Evolutionary conservation across 1,140 invertebrate genomes (phyloP).

Genomic region (Dryas iulia): DNA sequence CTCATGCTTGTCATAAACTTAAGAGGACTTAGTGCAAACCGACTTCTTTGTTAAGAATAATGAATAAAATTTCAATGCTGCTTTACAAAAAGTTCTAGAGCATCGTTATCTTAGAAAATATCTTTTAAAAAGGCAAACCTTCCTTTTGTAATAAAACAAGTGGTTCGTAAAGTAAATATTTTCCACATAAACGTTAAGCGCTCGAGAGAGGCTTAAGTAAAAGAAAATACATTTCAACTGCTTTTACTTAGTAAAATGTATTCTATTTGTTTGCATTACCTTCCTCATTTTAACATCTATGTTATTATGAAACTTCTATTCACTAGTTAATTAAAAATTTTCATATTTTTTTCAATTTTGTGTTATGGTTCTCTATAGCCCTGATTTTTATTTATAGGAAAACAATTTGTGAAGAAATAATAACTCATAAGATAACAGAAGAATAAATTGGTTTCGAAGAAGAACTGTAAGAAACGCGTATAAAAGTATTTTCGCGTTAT

Average conservation of each 20-base stretch:
- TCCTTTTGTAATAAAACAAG: background rate
- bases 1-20: background rate
- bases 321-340: too few species aligned
- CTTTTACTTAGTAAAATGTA: background rate
- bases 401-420: too few species aligned
- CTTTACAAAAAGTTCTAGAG: background rate
- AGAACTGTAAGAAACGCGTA: too few species aligned
- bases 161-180: background rate
- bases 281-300: background rate
- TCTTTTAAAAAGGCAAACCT: background rate
- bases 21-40: background rate
- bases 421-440: too few species aligned
- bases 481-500: too few species aligned
- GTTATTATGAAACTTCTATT: too few species aligned
- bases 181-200: background rate
- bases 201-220: background rate
- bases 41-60: background rate
- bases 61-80: background rate
- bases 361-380: too few species aligned
- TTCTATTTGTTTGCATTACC: background rate
- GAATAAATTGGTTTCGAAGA: too few species aligned
- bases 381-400: too few species aligned
- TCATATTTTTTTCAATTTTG: too few species aligned
- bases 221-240: background rate
- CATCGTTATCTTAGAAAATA: background rate